Conservation (phyloP, 2,797 vertebrate genomes). For the Trachurus trachurus region DNA sequence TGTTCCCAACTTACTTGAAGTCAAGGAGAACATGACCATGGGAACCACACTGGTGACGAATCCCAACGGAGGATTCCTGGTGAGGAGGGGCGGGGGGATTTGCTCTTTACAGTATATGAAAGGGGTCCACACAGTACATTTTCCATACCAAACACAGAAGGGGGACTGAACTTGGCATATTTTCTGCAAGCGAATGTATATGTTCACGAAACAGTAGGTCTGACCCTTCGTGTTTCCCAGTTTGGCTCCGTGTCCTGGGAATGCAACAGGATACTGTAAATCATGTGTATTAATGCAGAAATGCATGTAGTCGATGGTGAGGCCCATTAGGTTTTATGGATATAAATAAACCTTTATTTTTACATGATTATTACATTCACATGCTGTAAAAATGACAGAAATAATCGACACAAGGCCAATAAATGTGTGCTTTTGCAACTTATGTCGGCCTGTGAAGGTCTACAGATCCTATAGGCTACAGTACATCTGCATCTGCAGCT, state of each 20-base stretch:
- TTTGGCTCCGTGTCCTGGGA: slow-evolving; percentile 49
- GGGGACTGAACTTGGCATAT: slow-evolving; percentile 24
- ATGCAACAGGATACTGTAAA: slow-evolving; percentile 59
- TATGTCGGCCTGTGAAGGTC: background rate
- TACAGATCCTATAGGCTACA: background rate
- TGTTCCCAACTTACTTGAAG: slow-evolving; percentile 92
- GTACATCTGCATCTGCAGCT: slow-evolving; percentile 18
- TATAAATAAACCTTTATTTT: slow-evolving; percentile 17
- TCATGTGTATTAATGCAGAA: slow-evolving; percentile 42
- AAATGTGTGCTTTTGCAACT: slow-evolving; percentile 4
- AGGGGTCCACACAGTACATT: slow-evolving; percentile 18
- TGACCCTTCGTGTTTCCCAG: slow-evolving; percentile 43
- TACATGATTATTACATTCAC: slow-evolving; percentile 5
- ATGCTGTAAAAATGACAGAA: slow-evolving; percentile 7
- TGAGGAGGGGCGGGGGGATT: slow-evolving; percentile 76
- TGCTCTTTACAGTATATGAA: slow-evolving; percentile 37
- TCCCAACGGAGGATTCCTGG: slow-evolving; percentile 97
- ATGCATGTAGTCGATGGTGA: background rate
- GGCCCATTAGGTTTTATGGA: slow-evolving; percentile 15
- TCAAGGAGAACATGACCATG: slow-evolving; percentile 99
- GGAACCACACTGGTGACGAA: slow-evolving; percentile 96
- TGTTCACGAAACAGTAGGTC: slow-evolving; percentile 39
- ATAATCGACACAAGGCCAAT: background rate
- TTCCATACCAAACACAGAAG: slow-evolving; percentile 45
- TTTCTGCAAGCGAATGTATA: slow-evolving; percentile 24